These are phyloP conservation scores for Parnassius orleans DNA, from an alignment of 2,888 invertebrate species.

Conservation along the genomic window DNA sequence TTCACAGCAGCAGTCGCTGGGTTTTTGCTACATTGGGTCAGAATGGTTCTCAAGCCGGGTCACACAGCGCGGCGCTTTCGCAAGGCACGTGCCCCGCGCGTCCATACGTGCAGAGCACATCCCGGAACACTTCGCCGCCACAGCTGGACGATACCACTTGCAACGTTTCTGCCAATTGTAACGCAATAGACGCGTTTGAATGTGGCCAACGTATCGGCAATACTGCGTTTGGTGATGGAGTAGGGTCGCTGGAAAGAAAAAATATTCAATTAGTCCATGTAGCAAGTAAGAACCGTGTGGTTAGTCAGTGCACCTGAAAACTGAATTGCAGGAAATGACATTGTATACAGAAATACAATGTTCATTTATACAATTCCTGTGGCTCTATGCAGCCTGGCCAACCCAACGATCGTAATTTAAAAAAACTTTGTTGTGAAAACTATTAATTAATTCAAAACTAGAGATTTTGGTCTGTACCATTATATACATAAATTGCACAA, in stretches of 20 bases:
- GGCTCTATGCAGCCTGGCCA: too few species aligned
- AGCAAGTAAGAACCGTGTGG: not conserved
- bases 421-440: too few species aligned
- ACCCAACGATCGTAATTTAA: too few species aligned
- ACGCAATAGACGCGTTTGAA: slow-evolving; percentile 43
- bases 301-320: too few species aligned
- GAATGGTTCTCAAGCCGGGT: not conserved
- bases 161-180: slow-evolving; percentile 47
- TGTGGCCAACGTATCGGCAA: slow-evolving; percentile 55
- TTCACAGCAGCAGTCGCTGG: too few species aligned
- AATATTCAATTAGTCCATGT: slow-evolving; percentile 9
- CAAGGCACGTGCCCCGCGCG: slow-evolving; percentile 63
- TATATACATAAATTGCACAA: too few species aligned
- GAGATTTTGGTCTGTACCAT: too few species aligned
- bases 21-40: too few species aligned
- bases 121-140: slow-evolving; percentile 45
- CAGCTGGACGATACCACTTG: slow-evolving; percentile 19
- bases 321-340: too few species aligned
- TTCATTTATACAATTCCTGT: too few species aligned
- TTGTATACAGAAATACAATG: too few species aligned
- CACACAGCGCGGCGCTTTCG: slow-evolving; percentile 39
- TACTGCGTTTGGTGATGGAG: slow-evolving; percentile 45
- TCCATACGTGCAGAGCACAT: slow-evolving; percentile 60
- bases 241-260: slow-evolving; percentile 57
- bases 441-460: too few species aligned